Conservation (phyloP, 1,140 invertebrate species). For the Telenomus remus region DNA sequence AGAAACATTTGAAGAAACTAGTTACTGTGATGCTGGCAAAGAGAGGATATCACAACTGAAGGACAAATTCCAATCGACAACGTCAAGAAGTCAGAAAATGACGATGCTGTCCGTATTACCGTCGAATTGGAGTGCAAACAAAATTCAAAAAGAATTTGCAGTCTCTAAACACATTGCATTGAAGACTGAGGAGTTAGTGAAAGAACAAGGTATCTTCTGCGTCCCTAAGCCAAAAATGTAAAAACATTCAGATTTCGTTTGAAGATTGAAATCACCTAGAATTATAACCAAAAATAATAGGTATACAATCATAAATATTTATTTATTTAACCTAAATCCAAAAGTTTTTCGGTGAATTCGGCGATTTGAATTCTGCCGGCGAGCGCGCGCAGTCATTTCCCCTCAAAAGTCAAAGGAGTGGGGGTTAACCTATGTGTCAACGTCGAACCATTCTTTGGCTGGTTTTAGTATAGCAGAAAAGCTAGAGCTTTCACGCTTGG, state of each 20-base stretch:
- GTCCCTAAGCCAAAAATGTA: slow-evolving; percentile 20
- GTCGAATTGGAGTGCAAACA: slow-evolving; percentile 28
- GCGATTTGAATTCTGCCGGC: too few relatives aligned
- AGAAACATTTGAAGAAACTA: background rate
- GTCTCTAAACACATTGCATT: slow-evolving; percentile 25
- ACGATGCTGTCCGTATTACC: slow-evolving; percentile 31
- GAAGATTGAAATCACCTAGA: slow-evolving; percentile 41
- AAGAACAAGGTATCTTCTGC: slow-evolving; percentile 34
- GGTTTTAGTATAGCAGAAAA: too few relatives aligned
- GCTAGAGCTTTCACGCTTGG: too few relatives aligned
- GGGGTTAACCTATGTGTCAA: too few relatives aligned
- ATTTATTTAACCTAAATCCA: too few relatives aligned
- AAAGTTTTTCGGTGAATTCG: too few relatives aligned
- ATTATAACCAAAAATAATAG: too few relatives aligned
- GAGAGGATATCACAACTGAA: slow-evolving; percentile 2
- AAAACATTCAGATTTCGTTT: slow-evolving; percentile 16
- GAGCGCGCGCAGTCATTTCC: too few relatives aligned
- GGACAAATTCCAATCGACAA: background rate
- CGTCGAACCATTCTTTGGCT: too few relatives aligned
- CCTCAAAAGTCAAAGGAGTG: too few relatives aligned
- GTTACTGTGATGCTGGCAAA: background rate
- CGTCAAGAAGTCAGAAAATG: background rate
- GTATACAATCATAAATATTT: too few relatives aligned
- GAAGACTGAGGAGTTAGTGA: slow-evolving; percentile 35
- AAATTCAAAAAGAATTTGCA: slow-evolving; percentile 32